Evolutionary conservation across 2,888 invertebrate genomes (phyloP), one percentile per base, ranked within the genome.

Genomic region (Agonopterix arenella): DNA sequence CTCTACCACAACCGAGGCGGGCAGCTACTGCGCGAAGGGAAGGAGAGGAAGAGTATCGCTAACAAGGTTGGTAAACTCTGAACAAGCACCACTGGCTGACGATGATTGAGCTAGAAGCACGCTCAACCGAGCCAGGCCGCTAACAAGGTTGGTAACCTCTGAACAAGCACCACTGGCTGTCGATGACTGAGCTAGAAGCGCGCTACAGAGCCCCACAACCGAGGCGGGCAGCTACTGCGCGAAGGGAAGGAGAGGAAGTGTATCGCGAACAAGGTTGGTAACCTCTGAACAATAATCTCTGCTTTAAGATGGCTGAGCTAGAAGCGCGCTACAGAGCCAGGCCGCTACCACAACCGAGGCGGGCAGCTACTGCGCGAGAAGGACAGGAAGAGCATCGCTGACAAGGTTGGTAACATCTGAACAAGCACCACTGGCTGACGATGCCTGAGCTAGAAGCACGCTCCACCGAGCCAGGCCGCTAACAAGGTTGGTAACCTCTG

Each of bases 1-100:
- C 91, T 97, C 0, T 96, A 93, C 70, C 93, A 96, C 61, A 97
- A 97, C 77, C 91, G 98, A 40, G 97, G 97, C 0, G 97, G 97
- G 0, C 94, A 95, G 58, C 82, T 98, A 5, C 80, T 98, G 1
- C 91, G 92, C 48, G 97, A 97, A 71, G 97, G 98, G 75, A 96
- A 94, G 62, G 95, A 96, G 65, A 84, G 97, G n/a, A 97, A 96
- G 72, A 89, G 91, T 7, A 91, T 96, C 8, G 90, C 91, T 38
- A 93, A 69, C 63, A 88, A 83, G 58, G 88, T 89, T 28, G 28
- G 28, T 28, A 28, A 28, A 5, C 28, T 4, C 28, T 28, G 28
- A 28, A 28, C 28, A 28, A 28, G 28, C 2, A 28, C 28, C 28
- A 5, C 28, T 18, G 96, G 93, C 81, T 91, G 18, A 93, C 95